Percentiles rank a stretch among this genome's conserved stretches.
These are phyloP conservation scores for Crotalus helleri DNA, from an alignment of 2,113 vertebrate genomes.

Conservation along the genomic window DNA sequence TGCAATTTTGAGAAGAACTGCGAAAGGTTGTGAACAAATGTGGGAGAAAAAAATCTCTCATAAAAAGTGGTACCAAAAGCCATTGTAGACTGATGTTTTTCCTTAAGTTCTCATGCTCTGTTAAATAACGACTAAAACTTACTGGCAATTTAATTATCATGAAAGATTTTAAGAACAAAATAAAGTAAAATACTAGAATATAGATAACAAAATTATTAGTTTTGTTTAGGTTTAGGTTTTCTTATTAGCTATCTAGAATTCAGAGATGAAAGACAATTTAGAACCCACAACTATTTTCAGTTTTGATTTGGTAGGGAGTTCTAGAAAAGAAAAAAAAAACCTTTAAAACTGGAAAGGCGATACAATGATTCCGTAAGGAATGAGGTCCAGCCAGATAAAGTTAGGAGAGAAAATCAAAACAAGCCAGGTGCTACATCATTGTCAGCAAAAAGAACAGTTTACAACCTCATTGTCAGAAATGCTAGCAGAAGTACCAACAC, in stretches of 20 bases:
- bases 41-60: not conserved
- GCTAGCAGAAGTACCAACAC: not conserved
- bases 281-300: not conserved
- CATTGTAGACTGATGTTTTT: not conserved
- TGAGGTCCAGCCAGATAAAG: not conserved
- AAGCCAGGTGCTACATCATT: not conserved
- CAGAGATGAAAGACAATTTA: not conserved
- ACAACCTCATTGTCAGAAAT: not conserved
- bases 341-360: not conserved
- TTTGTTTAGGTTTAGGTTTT: not conserved
- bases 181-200: not conserved
- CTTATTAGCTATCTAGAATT: not conserved
- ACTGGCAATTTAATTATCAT: not conserved
- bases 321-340: too few species aligned
- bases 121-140: not conserved
- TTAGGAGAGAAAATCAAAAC: not conserved
- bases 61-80: not conserved
- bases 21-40: too few species aligned
- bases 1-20: not conserved
- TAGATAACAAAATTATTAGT: not conserved
- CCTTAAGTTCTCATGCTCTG: not conserved
- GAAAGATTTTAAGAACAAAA: not conserved
- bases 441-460: not conserved
- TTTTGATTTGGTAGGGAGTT: not conserved
- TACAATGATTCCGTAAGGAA: not conserved